phyloP scores from a whole-genome alignment of 2,113 vertebrate genomes.

The Calidris pugnax region DNA sequence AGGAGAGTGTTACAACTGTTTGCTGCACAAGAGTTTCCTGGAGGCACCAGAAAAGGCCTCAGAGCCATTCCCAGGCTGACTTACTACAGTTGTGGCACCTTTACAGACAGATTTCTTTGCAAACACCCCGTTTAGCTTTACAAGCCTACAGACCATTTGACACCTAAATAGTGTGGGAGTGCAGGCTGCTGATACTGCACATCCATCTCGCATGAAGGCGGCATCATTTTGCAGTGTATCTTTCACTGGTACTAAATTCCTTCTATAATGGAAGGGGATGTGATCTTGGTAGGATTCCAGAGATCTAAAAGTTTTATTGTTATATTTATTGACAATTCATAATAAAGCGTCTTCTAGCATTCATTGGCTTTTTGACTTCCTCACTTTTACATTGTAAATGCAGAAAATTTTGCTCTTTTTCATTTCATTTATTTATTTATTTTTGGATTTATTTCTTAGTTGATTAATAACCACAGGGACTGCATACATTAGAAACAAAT shows the following conservation, averaged over 20 bases:
- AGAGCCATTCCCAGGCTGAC: neutral
- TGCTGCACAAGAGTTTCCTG: neutral
- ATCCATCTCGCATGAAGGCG: neutral
- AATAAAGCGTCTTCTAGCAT: neutral
- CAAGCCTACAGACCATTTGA: neutral
- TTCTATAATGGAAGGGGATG: neutral
- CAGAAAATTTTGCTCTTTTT: neutral
- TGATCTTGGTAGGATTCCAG: neutral
- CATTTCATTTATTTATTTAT: neutral
- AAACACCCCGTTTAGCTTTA: neutral
- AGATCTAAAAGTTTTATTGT: neutral
- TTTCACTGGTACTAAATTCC: neutral
- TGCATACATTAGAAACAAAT: neutral
- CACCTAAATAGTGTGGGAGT: neutral
- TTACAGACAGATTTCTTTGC: neutral
- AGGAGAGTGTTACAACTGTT: neutral
- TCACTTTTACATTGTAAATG: neutral
- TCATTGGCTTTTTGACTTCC: neutral
- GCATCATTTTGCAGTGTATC: neutral
- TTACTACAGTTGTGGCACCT: neutral
- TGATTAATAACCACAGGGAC: neutral
- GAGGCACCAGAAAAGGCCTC: neutral
- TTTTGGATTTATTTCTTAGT: neutral
- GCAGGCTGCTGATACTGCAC: neutral
- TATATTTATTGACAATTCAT: neutral